A percentile compares a stretch with the other conserved stretches of the same genome.
Evolutionary conservation across 2,888 invertebrate species (phyloP).

Genomic region (Elysia crispata): DNA sequence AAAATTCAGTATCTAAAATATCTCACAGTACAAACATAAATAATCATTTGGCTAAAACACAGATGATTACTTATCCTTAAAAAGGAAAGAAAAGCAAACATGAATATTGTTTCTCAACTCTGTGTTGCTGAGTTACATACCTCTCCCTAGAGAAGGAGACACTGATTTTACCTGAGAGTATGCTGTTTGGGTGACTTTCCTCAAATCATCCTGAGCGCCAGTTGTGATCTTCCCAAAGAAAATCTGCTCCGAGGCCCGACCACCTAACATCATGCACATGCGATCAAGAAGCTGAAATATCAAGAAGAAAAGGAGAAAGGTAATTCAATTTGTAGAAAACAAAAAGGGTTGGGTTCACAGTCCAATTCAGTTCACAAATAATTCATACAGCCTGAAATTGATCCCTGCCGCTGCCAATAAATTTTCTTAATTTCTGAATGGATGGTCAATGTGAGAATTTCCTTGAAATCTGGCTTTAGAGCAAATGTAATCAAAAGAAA

Average conservation of each 20-base stretch:
- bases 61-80: too few species aligned
- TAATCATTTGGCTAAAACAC: too few species aligned
- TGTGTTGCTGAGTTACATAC: too few species aligned
- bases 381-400: background rate
- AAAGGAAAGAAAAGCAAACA: too few species aligned
- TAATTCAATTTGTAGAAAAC: background rate
- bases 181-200: conserved; percentile 98
- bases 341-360: background rate
- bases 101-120: too few species aligned
- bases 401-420: background rate
- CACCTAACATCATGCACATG: conserved; percentile 99
- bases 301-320: background rate
- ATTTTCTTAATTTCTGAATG: too few species aligned
- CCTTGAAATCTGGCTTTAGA: too few species aligned
- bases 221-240: conserved; percentile 98
- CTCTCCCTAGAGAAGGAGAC: too few species aligned
- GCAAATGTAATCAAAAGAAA: too few species aligned
- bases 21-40: too few species aligned
- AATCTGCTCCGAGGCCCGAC: conserved; percentile 96
- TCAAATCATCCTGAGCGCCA: conserved; percentile 98
- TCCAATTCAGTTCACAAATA: background rate
- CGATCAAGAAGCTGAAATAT: conserved; percentile 86
- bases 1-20: too few species aligned
- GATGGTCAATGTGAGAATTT: too few species aligned
- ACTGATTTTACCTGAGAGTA: conserved; percentile 87